These are phyloP conservation scores for Leiothrix lutea DNA, from an alignment of 2,113 vertebrate genomes.

Conservation along the genomic window DNA sequence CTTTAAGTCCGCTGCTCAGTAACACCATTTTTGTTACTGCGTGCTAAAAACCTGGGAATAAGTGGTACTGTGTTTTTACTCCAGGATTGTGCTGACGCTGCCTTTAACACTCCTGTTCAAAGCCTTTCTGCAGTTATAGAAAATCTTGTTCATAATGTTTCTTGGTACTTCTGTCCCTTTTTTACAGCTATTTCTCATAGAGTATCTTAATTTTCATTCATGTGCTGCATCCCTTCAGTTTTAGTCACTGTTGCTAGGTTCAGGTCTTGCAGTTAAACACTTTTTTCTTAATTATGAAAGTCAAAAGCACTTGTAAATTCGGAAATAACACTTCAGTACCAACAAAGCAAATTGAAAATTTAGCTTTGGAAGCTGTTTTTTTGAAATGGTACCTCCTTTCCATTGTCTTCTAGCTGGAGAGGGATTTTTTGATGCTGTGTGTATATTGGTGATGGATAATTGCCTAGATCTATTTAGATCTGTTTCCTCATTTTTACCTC, in stretches of 20 bases:
- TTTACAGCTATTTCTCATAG: background rate
- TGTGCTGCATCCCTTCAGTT: background rate
- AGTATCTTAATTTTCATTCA: background rate
- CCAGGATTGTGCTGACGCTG: accelerated
- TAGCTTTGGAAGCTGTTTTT: background rate
- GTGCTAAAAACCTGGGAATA: background rate
- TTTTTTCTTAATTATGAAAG: background rate
- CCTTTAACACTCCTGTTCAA: background rate
- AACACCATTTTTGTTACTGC: background rate
- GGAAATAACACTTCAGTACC: background rate
- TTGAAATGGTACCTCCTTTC: background rate
- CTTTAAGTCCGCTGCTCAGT: background rate
- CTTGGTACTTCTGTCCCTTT: background rate
- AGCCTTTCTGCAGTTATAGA: background rate
- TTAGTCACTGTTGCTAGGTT: background rate
- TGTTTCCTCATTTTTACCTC: background rate
- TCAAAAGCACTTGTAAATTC: background rate
- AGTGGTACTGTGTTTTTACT: background rate
- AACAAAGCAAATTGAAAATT: background rate
- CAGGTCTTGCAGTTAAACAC: background rate
- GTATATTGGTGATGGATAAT: background rate
- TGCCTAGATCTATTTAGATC: background rate
- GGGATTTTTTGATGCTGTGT: background rate
- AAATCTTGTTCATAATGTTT: background rate
- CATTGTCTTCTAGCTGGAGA: background rate